These are phyloP conservation scores for Atlantisia rogersi DNA, from an alignment of 2,113 vertebrate genomes.

Conservation along the genomic window DNA sequence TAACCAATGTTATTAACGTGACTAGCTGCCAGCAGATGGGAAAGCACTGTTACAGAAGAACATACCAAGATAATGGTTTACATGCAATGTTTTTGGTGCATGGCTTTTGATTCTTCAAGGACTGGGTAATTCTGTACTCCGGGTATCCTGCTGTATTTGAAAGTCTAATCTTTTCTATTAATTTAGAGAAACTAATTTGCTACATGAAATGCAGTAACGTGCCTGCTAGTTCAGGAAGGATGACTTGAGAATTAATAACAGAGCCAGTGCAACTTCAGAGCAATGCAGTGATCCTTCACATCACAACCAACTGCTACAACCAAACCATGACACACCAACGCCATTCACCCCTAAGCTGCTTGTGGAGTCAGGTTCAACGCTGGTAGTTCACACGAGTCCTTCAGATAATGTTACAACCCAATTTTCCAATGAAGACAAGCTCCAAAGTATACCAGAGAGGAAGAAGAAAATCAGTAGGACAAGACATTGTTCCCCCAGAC, in stretches of 20 bases:
- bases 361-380: background rate
- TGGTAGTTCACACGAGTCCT: fast-evolving
- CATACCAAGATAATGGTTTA: background rate
- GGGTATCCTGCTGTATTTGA: background rate
- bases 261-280: background rate
- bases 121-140: background rate
- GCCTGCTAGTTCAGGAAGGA: background rate
- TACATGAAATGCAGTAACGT: background rate
- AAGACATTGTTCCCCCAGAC: background rate
- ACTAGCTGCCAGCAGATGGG: background rate
- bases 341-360: background rate
- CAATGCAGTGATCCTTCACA: background rate
- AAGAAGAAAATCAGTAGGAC: background rate
- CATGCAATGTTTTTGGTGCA: background rate
- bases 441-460: background rate
- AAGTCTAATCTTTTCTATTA: background rate
- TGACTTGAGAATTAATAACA: background rate
- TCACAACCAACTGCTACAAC: background rate
- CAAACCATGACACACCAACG: background rate
- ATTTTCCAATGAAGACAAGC: background rate
- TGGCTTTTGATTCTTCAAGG: background rate
- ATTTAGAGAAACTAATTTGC: conserved; percentile 14
- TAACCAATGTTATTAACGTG: background rate
- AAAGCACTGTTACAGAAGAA: background rate
- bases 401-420: background rate